Evolutionary conservation across 2,113 vertebrate genomes (phyloP), one percentile per base, ranked within the genome.

Genomic region (Penelope pileata): DNA sequence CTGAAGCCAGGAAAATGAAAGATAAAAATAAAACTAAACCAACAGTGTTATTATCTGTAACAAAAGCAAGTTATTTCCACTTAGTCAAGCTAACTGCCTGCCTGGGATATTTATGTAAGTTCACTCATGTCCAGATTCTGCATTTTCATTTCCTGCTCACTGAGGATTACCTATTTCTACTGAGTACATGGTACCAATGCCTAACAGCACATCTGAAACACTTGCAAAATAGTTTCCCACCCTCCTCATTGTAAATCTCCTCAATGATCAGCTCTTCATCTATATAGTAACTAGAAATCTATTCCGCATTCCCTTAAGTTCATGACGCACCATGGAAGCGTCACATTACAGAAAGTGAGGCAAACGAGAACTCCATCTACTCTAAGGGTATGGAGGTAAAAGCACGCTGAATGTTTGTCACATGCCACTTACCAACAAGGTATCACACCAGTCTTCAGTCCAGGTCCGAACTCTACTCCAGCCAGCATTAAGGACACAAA

Each of bases 401-500:
- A 51, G 4, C 16, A 47, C 24, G 19, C 19, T 56, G 6, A 63
- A 22, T 22, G 43, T 48, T 38, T 64, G 60, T 83, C 23, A 50
- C 5, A 1, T 3, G 5, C 12, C 58, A 76, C 98, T 68, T 96
- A 99, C 99, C 98, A 99, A 95, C 75, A 99, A 95, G 4, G 98
- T 98, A 19, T 97, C 99, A 45, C 98, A 99, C 99, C 99, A 99
- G 87, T 99, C 99, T 94, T 99, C 99, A 0, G 98, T 98, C 98
- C 98, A 98, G 26, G 99, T 99, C 48, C 98, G 98, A 13, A 99
- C 98, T 7, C 98, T 97, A 68, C 98, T 98, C 98, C 98, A 99
- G 45, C 98, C 97, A 38, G 99, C 98, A 12, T 98, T 99, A 7
- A 99, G 98, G 30, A 98, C 95, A 43, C 98, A 98, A 10, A 99